Conservation (phyloP, 2,888 invertebrate species). For the Xestia rhomboidea region DNA sequence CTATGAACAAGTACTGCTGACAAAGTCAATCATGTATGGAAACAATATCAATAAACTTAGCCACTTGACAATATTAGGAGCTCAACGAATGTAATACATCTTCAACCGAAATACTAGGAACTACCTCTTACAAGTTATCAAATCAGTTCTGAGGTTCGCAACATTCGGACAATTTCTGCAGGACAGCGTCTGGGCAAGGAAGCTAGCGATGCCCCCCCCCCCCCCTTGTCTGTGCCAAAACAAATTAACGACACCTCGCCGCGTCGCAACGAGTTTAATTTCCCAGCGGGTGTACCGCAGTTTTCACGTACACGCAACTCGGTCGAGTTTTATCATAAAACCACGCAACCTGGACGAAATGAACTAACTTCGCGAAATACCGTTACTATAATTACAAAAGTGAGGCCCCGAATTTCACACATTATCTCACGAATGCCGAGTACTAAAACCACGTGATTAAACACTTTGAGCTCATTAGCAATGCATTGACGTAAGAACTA, state of each 20-base stretch:
- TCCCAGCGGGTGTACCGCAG: constrained; percentile 84
- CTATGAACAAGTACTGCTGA: neutral
- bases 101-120: constrained; percentile 10
- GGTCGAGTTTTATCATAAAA: constrained; percentile 73
- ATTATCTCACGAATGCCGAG: constrained; percentile 51
- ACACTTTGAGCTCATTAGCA: constrained; percentile 49
- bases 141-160: constrained; percentile 55
- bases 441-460: constrained; percentile 39
- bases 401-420: constrained; percentile 46
- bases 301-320: constrained; percentile 75
- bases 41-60: constrained; percentile 32
- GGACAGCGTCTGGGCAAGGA: constrained; percentile 62
- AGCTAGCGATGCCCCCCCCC: constrained; percentile 63
- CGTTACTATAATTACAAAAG: constrained; percentile 66
- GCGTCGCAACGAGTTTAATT: constrained; percentile 84
- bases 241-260: constrained; percentile 84
- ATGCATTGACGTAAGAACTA: constrained; percentile 47
- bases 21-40: constrained; percentile 13
- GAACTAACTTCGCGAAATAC: constrained; percentile 67
- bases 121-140: constrained; percentile 40
- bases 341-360: constrained; percentile 67
- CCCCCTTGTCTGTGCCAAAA: constrained; percentile 77
- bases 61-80: neutral
- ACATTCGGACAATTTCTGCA: constrained; percentile 64
- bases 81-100: constrained; percentile 13